Evolutionary conservation across 2,113 vertebrate species (phyloP), one percentile per base, ranked within the genome.

Genomic region (Columbina picui): DNA sequence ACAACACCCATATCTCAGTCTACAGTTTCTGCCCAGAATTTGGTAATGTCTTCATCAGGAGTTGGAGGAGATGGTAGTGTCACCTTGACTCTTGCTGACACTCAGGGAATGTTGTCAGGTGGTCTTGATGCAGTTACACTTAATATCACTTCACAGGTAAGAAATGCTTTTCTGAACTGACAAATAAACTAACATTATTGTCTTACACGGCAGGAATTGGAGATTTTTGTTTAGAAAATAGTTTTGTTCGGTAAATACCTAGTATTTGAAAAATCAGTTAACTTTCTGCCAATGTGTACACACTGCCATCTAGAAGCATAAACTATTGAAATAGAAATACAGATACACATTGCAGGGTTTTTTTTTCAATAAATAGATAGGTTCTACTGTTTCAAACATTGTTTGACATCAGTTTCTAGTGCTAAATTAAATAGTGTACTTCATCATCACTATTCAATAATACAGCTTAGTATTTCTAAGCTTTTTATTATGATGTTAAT

Each of bases 131-230:
- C 99, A 1, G 99, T 99, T 85, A 99, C 99, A 0, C 97, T 99
- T 50, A 99, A 99, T 96, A 99, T 99, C 84, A 99, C 98, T 70
- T 94, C 99, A 38, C 99, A 99, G 99, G 99, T 99, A 90, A 92
- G 75, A 69, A 60, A 23, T 49, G 39, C 20, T 67, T 71, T 79
- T 63, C 55, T 73, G 59, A 87, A 77, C 23, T 70, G 38, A 39
- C 23, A 45, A 11, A 21, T 84, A 34, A 64, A 47, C 23, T 59
- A 32, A 16, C 3, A 0, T 49, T 88, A 27, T 38, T 81, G 21
- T 41, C 19, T 78, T 84, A 29, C 12, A 49, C 34, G 50, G 13
- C 47, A 60, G 14, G 32, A 81, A 21, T 29, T n/a, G 11, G 12
- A 55, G 14, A 59, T 53, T 64, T 45, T 88, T 74, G 8, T 13